Conservation (phyloP, 2,113 vertebrate genomes). For the Dasypus novemcinctus region DNA sequence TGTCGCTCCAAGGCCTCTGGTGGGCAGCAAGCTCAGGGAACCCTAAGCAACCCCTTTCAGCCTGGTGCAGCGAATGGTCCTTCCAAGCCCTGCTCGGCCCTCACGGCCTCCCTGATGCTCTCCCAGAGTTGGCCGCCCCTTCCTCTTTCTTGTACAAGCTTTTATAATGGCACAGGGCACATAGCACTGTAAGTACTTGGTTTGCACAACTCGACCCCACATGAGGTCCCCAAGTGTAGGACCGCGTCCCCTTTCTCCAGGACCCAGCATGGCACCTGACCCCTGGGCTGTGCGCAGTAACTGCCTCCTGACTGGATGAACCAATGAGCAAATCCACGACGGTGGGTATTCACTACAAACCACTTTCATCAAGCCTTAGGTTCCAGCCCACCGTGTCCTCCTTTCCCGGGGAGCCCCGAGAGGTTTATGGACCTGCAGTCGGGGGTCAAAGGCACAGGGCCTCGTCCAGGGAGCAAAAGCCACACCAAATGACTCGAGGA, state of each 20-base stretch:
- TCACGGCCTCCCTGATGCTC: rapidly evolving
- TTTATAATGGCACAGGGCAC: rapidly evolving
- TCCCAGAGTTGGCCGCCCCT: background rate
- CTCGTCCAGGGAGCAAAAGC: background rate
- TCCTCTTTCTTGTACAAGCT: background rate
- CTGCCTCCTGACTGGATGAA: background rate
- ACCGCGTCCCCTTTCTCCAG: background rate
- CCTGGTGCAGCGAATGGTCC: background rate
- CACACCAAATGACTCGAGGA: background rate
- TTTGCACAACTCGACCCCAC: background rate
- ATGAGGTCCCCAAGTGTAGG: background rate
- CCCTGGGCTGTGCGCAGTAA: background rate
- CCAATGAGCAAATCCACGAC: background rate
- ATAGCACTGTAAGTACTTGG: rapidly evolving
- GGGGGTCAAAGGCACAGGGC: constrained; percentile 9
- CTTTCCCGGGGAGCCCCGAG: background rate
- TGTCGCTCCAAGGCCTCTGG: background rate
- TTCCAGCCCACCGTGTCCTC: background rate
- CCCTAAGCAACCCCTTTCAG: background rate
- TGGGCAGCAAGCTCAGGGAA: background rate
- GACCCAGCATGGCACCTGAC: background rate
- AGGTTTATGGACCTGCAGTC: background rate
- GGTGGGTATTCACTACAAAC: background rate
- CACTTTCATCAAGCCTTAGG: background rate
- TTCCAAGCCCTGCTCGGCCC: background rate